Evolutionary conservation across 2,888 invertebrate genomes (phyloP).

Genomic region (Bursaphelenchus okinawaensis): DNA sequence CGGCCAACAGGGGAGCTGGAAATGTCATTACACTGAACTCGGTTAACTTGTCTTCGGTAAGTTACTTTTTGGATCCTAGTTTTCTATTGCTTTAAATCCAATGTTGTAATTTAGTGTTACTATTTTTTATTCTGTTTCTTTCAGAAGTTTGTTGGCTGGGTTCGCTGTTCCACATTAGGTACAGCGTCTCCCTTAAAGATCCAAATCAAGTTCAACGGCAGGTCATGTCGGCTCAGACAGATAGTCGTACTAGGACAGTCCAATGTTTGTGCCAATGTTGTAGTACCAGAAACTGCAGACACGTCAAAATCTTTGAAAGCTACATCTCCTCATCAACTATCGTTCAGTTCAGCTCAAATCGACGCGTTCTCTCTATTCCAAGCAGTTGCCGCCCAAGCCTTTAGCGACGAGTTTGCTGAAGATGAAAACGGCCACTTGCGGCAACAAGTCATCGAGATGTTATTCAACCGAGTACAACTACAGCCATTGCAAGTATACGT

Average conservation of each 20-base stretch:
- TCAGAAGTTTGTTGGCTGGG: constrained; percentile 68
- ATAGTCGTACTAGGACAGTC: constrained; percentile 21
- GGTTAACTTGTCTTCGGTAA: constrained; percentile 15
- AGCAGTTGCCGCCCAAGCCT: constrained; percentile 74
- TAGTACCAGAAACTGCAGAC: not conserved
- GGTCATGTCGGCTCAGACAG: constrained; percentile 29
- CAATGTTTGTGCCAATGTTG: not conserved
- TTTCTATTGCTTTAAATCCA: too few species aligned
- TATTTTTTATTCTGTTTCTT: constrained; percentile 62
- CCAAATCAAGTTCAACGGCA: constrained; percentile 19
- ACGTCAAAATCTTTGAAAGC: not conserved
- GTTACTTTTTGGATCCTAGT: constrained; percentile 76
- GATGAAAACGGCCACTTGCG: constrained; percentile 46
- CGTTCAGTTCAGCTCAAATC: constrained; percentile 59
- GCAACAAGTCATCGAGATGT: constrained; percentile 52
- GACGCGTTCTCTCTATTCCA: constrained; percentile 67
- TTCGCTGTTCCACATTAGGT: constrained; percentile 66
- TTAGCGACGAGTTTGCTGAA: constrained; percentile 49
- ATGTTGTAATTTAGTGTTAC: not conserved
- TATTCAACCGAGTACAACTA: constrained; percentile 55
- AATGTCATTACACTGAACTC: constrained; percentile 2
- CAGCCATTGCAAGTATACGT: constrained; percentile 56
- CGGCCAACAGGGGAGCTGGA: not conserved
- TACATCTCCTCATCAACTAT: constrained; percentile 60
- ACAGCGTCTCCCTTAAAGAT: constrained; percentile 17